Base-by-base conservation (phyloP, 1,140 invertebrate species). In the Probaryconus sp. region DNA sequence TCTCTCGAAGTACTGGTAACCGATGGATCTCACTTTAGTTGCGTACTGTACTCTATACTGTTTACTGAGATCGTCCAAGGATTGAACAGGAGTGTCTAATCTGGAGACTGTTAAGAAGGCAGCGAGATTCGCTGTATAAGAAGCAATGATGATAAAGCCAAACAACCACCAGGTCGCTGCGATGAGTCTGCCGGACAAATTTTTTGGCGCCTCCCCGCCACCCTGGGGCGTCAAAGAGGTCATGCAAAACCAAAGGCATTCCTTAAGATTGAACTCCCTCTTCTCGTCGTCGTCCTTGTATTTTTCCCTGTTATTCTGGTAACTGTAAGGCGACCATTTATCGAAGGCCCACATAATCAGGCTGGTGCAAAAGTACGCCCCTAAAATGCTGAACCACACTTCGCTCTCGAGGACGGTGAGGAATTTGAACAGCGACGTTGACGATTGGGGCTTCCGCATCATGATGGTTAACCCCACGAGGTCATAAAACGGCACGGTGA, bases 231-330 rank as follows among this genome's bases (percentile, higher is more conserved):
- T 99, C 4, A 99, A 83, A 5, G 97, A 98, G 13, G 97, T 99
- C 96, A 99, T 98, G 81, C 97, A 99, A 84, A 99, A 99, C 97
- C 98, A 99, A 0, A 99, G 89, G 81, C 96, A 98, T 87, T 99
- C 97, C 80, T 98, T 98, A 1, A 99, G 87, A 13, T 94, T 97
- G 77, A 99, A 99, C 79, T 97, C 95, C 9, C 97, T 88, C 80
- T 98, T 98, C 82, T 98, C 97, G 53, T 97, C 94, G 68, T 98
- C 96, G 72, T 97, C 92, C 83, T 94, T 94, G 81, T 97, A 98
- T 77, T 97, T 96, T 42, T 97, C 94, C 9, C 93, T 89, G 79
- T 98, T 98, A 81, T 99, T 98, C 80, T 97, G 96, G 73, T 96
- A 97, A 73, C 95, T 97, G 85, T 98, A 98, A 0, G 97, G 97